phyloP scores from a whole-genome alignment of 2,888 invertebrate species.

The Pteria penguin region DNA sequence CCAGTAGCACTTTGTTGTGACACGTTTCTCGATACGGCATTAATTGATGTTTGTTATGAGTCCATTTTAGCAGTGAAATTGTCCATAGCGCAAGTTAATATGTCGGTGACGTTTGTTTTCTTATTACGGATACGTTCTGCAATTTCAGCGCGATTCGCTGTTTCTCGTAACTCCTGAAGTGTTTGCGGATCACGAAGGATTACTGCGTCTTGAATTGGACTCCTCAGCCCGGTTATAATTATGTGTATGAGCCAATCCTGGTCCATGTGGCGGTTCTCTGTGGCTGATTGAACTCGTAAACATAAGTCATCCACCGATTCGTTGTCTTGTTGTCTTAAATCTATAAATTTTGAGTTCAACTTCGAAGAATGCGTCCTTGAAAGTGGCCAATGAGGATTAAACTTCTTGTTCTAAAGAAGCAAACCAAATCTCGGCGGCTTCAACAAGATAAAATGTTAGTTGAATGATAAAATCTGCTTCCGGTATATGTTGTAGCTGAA shows the following conservation, averaged over 20 bases:
- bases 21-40: background rate
- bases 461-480: too few species aligned
- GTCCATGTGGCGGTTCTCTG: background rate
- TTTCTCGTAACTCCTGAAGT: background rate
- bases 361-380: too few species aligned
- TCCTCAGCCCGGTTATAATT: background rate
- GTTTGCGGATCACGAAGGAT: background rate
- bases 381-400: too few species aligned
- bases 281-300: background rate
- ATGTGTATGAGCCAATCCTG: slow-evolving; percentile 3
- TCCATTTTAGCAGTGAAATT: background rate
- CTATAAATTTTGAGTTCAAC: too few species aligned
- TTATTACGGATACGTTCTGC: background rate
- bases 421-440: too few species aligned
- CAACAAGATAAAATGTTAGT: too few species aligned
- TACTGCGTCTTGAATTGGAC: background rate
- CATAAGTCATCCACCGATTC: background rate
- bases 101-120: background rate
- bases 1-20: background rate
- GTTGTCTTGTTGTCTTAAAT: too few species aligned
- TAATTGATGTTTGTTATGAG: background rate
- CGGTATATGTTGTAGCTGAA: too few species aligned
- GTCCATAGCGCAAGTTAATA: background rate
- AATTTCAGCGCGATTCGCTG: background rate
- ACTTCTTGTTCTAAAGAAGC: too few species aligned